phyloP scores from a whole-genome alignment of 1,140 invertebrate species.

The Saccostrea glomerata region DNA sequence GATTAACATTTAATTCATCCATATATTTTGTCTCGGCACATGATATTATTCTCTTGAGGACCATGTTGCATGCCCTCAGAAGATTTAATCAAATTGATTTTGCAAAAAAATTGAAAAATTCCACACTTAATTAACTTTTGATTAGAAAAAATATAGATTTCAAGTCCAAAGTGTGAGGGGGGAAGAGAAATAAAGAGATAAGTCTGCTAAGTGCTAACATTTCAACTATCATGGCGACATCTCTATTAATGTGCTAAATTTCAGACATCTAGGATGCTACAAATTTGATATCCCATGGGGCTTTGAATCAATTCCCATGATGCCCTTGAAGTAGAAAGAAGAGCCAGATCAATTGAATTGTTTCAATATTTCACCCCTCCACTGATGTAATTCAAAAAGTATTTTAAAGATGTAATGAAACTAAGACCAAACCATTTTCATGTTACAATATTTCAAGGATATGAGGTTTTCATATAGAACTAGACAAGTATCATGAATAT shows the following conservation, averaged over 20 bases:
- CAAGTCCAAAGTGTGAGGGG: not conserved
- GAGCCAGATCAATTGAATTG: conserved; percentile 34
- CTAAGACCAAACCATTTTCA: too few species aligned
- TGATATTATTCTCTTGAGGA: not conserved
- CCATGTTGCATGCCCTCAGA: conserved; percentile 24
- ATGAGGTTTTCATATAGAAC: too few species aligned
- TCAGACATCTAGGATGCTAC: not conserved
- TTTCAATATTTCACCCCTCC: conserved; percentile 21
- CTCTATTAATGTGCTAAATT: conserved; percentile 2
- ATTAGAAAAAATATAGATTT: conserved; percentile 20
- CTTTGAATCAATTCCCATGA: conserved; percentile 36
- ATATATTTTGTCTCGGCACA: conserved; percentile 32
- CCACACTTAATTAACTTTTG: conserved; percentile 27
- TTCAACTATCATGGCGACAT: conserved; percentile 25
- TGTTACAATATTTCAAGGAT: too few species aligned
- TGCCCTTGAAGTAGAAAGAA: conserved; percentile 16
- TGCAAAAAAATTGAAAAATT: not conserved
- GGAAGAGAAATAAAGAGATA: conserved; percentile 16
- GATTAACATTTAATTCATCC: not conserved
- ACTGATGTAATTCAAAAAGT: conserved; percentile 30
- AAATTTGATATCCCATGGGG: conserved; percentile 18
- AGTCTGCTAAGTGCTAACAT: not conserved
- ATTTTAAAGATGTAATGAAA: not conserved
- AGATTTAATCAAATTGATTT: conserved; percentile 34
- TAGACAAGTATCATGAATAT: too few species aligned